Base-by-base conservation (phyloP, 2,797 vertebrate genomes). In the Phoeniculus purpureus region DNA sequence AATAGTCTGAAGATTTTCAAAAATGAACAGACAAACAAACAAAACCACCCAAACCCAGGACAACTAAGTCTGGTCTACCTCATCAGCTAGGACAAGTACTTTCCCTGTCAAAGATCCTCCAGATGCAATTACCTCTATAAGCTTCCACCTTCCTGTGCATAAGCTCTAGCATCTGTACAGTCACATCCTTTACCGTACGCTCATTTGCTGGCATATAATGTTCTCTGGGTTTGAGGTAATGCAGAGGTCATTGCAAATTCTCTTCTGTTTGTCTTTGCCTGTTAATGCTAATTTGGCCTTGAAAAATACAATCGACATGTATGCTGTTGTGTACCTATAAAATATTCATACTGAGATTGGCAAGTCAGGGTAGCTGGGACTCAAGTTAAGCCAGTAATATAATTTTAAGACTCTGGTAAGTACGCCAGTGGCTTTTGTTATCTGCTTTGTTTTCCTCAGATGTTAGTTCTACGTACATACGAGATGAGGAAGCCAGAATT, bases 401-500 rank as follows among this genome's bases (percentile, higher is more conserved):
- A 2, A 40, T 76, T 85, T 93, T 66, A 90, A 85, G 70, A n/a
- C 34, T 56, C 50, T 78, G 25, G 34, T 83, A 92, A 92, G 85
- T 75, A 61, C 43, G 51, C 16, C 17, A 47, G 31, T 70, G 37
- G 26, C 85, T 95, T 92, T 93, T 83, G 67, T 81, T 87, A 81
- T 79, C 48, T 6, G 20, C 50, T 93, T 85, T 82, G 21, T 32
- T 75, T 79, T 52, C 81, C 90, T 82, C 62, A 81, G 66, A 37
- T 75, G 59, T 79, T 92, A 65, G 56, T 70, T 89, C 74, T 91
- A 84, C 58, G 83, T 82, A 54, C 5, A 26, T 81, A 21, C 22
- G 40, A 90, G 79, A 93, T 91, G 62, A 61, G 81, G 83, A 71
- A 91, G 71, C 34, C 74, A 86, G 86, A 81, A 34, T 74, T 87